These are phyloP conservation scores for Prunella himalayana DNA, from an alignment of 2,113 vertebrate genomes.

Conservation along the genomic window DNA sequence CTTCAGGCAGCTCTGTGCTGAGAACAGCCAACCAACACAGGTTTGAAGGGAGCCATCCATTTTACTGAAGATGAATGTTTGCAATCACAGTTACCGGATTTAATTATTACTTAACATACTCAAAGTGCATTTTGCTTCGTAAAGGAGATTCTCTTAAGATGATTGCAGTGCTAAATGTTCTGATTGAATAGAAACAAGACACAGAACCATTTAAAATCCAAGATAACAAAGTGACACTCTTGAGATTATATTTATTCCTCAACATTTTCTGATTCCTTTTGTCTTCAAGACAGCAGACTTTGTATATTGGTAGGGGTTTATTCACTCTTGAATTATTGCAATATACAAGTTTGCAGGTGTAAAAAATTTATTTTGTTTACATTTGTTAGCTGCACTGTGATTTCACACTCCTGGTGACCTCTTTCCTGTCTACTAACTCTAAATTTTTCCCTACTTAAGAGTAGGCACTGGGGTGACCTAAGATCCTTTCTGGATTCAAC, in stretches of 20 bases:
- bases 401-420: neutral
- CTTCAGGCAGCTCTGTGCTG: neutral
- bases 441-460: neutral
- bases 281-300: neutral
- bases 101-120: neutral
- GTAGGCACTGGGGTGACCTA: neutral
- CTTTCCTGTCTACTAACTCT: neutral
- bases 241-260: neutral
- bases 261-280: neutral
- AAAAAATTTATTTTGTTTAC: neutral
- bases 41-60: neutral
- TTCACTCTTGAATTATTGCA: neutral
- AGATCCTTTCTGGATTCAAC: neutral
- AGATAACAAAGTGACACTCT: neutral
- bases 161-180: neutral
- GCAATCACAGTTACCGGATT: neutral
- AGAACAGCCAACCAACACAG: neutral
- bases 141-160: neutral
- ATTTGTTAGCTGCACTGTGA: neutral
- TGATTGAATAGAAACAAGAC: neutral
- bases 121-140: neutral
- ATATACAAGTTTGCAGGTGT: neutral
- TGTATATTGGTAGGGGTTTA: neutral
- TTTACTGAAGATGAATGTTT: neutral
- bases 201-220: neutral